Percentiles rank a stretch among this genome's conserved stretches.
Evolutionary conservation across 92 coral and sea anemone genomes (phyloP).

Genomic region (Parazoanthus atlanticus): DNA sequence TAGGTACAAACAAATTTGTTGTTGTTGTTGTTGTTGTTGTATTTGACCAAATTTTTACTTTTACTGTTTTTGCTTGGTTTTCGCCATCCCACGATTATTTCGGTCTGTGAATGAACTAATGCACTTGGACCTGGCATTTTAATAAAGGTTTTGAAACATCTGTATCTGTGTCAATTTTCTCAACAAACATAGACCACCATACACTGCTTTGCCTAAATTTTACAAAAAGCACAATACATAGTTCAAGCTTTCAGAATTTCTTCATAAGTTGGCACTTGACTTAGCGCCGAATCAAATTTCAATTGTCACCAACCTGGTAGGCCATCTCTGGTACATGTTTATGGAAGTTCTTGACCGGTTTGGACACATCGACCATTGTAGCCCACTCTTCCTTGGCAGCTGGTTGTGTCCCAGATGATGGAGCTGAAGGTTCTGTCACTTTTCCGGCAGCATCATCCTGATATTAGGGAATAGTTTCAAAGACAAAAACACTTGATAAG

Average conservation of each 20-base stretch:
- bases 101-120: no score
- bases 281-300: background rate
- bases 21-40: no score
- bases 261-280: background rate
- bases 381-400: conserved; percentile 83
- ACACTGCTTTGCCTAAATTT: background rate
- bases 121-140: no score
- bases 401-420: conserved; percentile 14
- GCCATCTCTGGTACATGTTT: conserved; percentile 94
- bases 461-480: no score
- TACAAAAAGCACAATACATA: background rate
- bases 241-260: background rate
- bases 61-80: no score
- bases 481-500: background rate
- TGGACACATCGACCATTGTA: conserved; percentile 70
- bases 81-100: no score
- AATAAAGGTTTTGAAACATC: no score
- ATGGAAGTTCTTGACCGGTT: conserved; percentile 86
- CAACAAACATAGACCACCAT: background rate
- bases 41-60: no score
- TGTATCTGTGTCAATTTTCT: no score
- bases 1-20: no score
- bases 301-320: conserved; percentile 59
- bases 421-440: background rate
- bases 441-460: conserved; percentile 7